Evolutionary conservation across 2,888 invertebrate genomes (phyloP).

Genomic region (Sminthurides aquaticus): DNA sequence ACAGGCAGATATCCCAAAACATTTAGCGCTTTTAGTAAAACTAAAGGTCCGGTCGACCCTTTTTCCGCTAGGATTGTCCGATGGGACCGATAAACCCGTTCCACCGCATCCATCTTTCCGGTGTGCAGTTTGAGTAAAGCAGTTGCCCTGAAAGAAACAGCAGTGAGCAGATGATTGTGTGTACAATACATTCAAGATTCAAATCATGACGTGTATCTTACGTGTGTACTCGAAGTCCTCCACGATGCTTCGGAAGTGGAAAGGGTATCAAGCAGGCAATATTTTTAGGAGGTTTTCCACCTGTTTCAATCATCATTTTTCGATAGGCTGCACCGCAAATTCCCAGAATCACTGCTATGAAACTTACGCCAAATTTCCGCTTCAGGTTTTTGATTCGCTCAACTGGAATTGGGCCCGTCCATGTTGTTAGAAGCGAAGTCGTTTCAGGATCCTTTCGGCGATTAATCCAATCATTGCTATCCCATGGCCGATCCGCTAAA

Average conservation of each 20-base stretch:
- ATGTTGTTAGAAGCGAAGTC: not conserved
- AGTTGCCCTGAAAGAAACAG: not conserved
- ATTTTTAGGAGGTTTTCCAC: not conserved
- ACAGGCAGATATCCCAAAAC: too few species aligned
- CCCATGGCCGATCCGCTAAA: not conserved
- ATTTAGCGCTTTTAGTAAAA: too few species aligned
- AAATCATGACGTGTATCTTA: too few species aligned
- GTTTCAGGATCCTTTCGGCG: not conserved
- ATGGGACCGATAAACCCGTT: not conserved
- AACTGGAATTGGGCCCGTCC: not conserved
- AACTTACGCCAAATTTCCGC: not conserved
- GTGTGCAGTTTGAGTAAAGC: not conserved
- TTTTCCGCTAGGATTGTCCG: not conserved
- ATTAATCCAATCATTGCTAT: not conserved
- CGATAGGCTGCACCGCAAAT: not conserved
- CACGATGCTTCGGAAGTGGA: not conserved
- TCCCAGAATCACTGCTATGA: not conserved
- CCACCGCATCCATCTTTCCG: not conserved
- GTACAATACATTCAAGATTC: too few species aligned
- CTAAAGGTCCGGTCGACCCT: not conserved
- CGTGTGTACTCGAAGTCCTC: not conserved
- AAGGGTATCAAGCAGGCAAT: not conserved
- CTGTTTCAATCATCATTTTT: not conserved
- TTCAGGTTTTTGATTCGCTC: not conserved
- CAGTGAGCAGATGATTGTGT: not conserved